Evolutionary conservation across 2,888 invertebrate species (phyloP).

Genomic region (Palloptera scutellata): DNA sequence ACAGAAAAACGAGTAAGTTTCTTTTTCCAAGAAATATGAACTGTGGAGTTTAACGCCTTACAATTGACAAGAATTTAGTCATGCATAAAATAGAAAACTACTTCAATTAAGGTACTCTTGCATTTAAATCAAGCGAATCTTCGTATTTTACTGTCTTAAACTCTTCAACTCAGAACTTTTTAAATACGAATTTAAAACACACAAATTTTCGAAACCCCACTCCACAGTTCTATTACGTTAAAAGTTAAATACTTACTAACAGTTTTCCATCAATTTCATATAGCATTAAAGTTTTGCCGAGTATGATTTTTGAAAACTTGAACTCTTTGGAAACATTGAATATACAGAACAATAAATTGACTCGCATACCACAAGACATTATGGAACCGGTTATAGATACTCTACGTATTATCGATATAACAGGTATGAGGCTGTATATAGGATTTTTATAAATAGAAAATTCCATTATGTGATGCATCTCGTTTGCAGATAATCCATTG

Average conservation of each 20-base stretch:
- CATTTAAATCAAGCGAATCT: not conserved
- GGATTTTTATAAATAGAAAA: not conserved
- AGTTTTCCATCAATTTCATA: conserved; percentile 22
- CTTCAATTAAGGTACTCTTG: no score
- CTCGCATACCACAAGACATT: conserved; percentile 83
- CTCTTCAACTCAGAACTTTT: no score
- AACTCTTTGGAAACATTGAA: conserved; percentile 89
- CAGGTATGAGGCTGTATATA: conserved; percentile 70
- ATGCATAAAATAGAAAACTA: no score
- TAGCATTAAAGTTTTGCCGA: conserved; percentile 84
- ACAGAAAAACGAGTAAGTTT: conserved; percentile 87
- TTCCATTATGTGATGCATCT: not conserved
- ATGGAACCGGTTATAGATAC: conserved; percentile 90
- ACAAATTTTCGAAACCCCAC: no score
- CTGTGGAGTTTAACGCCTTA: not conserved
- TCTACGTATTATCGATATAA: conserved; percentile 84
- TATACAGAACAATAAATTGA: conserved; percentile 87
- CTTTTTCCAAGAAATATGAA: not conserved
- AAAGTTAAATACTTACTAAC: no score
- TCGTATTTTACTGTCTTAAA: not conserved
- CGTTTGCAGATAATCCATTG: conserved; percentile 80
- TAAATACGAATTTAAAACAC: no score
- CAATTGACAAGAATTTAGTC: not conserved
- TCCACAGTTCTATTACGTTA: no score
- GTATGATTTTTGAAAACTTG: conserved; percentile 85